Conservation (phyloP, 2,113 vertebrate species). For the Indicator maculatus region DNA sequence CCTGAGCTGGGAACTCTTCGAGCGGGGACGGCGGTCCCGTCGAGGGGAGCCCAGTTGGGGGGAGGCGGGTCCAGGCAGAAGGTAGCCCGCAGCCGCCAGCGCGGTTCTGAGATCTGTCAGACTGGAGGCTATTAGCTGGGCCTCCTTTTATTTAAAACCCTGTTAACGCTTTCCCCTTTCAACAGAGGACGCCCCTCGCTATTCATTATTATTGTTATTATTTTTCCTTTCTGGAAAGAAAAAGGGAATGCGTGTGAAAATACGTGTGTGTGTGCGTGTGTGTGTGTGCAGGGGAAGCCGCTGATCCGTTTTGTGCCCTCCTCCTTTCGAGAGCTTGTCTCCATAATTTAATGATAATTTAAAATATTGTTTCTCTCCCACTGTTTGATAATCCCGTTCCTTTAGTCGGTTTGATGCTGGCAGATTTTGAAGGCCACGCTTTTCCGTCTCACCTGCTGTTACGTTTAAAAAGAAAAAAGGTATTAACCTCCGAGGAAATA, state of each 20-base stretch:
- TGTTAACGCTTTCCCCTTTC: conserved; percentile 43
- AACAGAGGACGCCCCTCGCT: conserved; percentile 28
- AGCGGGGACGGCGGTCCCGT: background rate
- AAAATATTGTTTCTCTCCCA: conserved; percentile 71
- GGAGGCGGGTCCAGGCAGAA: background rate
- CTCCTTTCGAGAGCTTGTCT: conserved; percentile 55
- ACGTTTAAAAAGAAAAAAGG: conserved; percentile 64
- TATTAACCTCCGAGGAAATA: conserved; percentile 65
- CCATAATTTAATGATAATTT: conserved; percentile 70
- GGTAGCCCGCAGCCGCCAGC: background rate
- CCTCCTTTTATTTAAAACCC: background rate
- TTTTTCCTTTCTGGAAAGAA: background rate
- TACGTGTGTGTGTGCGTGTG: background rate
- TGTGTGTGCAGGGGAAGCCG: background rate
- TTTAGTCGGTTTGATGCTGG: conserved; percentile 57
- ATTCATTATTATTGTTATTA: conserved; percentile 4
- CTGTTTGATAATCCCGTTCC: conserved; percentile 68
- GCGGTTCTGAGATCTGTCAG: background rate
- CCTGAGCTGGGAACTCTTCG: background rate
- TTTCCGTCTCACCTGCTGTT: conserved; percentile 69
- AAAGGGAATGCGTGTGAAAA: background rate
- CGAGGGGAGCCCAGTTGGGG: background rate
- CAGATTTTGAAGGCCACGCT: conserved; percentile 62
- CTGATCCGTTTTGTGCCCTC: conserved; percentile 39
- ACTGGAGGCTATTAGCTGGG: background rate